phyloP scores from a whole-genome alignment of 2,113 vertebrate genomes.

The Burhinus bistriatus region DNA sequence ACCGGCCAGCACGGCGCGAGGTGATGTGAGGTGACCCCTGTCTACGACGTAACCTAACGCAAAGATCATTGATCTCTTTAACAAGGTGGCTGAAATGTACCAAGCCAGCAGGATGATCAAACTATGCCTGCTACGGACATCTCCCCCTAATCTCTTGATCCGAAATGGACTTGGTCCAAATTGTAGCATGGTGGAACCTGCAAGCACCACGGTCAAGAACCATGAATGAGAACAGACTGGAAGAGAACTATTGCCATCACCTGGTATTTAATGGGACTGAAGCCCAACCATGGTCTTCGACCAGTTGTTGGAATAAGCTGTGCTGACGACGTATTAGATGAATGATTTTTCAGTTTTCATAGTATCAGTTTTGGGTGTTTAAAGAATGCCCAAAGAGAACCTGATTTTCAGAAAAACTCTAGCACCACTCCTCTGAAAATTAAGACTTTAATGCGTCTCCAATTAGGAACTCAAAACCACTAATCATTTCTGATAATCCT shows the following conservation, averaged over 20 bases:
- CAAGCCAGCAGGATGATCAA: not conserved
- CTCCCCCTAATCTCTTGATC: not conserved
- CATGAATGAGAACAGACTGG: not conserved
- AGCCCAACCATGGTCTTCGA: not conserved
- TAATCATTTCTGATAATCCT: not conserved
- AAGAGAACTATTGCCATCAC: not conserved
- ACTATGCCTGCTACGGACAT: accelerated
- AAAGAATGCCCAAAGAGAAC: not conserved
- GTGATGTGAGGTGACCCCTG: accelerated
- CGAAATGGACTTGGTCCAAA: accelerated
- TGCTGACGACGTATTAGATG: accelerated
- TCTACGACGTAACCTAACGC: accelerated
- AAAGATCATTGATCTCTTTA: not conserved
- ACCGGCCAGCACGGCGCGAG: accelerated
- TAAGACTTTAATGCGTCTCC: not conserved
- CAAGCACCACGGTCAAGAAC: not conserved
- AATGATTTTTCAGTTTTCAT: not conserved
- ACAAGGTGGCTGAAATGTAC: accelerated
- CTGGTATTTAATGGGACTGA: accelerated
- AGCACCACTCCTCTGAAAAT: conserved; percentile 29
- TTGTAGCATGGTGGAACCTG: not conserved
- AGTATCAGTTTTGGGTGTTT: not conserved
- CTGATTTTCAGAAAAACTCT: not conserved
- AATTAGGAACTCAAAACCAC: not conserved
- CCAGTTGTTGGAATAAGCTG: not conserved